These are phyloP conservation scores for Galaxea fascicularis DNA, from an alignment of 92 coral and sea anemone genomes.

Conservation along the genomic window DNA sequence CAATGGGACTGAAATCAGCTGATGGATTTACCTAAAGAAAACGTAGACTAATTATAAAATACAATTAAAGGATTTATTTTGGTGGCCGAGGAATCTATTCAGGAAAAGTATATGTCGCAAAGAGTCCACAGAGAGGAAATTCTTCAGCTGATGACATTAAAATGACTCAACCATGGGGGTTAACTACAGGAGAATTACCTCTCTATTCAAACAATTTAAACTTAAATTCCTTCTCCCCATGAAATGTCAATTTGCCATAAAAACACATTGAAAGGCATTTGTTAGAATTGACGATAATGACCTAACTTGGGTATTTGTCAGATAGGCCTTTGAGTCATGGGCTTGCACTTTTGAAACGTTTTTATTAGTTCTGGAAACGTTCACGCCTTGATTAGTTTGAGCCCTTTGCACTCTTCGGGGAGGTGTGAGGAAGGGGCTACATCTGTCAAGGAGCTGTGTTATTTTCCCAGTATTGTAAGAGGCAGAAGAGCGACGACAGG, in stretches of 20 bases:
- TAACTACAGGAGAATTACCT: conserved; percentile 5
- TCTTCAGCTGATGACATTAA: not conserved
- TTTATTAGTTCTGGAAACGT: not conserved
- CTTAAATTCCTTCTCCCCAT: conserved; percentile 38
- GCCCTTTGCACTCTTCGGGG: not conserved
- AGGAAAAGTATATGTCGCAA: conserved; percentile 9
- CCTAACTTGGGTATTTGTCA: conserved; percentile 1
- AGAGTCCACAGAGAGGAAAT: conserved; percentile 9
- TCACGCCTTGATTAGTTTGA: not conserved
- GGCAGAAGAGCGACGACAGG: conserved; percentile 66
- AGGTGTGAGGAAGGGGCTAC: not conserved
- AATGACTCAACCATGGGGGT: conserved; percentile 4
- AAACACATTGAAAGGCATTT: conserved; percentile 21
- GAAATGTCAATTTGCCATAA: not conserved
- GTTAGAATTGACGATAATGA: not conserved
- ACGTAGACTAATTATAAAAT: not conserved
- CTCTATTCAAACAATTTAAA: conserved; percentile 24
- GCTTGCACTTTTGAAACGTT: not conserved
- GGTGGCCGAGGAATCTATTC: conserved; percentile 10
- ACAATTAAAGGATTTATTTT: conserved; percentile 30
- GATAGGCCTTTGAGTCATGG: not conserved
- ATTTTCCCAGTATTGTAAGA: not conserved
- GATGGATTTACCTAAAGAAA: not conserved
- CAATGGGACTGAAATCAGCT: not conserved
- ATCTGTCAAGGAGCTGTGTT: not conserved